Conservation (phyloP, 2,113 vertebrate species). For the Neoarius graeffei region DNA sequence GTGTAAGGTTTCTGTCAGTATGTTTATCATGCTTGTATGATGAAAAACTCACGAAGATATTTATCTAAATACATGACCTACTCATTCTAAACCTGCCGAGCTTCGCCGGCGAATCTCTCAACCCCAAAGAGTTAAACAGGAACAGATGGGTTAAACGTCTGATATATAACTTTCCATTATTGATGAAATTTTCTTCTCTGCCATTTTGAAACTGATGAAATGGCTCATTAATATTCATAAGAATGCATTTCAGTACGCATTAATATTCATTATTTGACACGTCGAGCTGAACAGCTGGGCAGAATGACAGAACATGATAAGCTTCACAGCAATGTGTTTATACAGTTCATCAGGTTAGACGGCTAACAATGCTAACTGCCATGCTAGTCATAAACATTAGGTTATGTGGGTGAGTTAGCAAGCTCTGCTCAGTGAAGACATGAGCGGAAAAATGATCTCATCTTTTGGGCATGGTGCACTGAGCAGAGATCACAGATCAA, state of each 20-base stretch:
- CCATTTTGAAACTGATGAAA: too few relatives aligned
- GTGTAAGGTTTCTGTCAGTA: too few relatives aligned
- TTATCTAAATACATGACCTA: too few relatives aligned
- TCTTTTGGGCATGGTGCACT: not conserved
- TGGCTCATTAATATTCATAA: not conserved
- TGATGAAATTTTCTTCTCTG: not conserved
- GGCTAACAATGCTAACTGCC: not conserved
- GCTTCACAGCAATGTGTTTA: not conserved
- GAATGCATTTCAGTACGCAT: not conserved
- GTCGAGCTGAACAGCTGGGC: not conserved
- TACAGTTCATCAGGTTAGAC: not conserved
- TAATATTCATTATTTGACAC: not conserved
- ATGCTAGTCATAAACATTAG: not conserved
- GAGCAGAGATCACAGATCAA: not conserved
- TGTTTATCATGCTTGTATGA: too few relatives aligned
- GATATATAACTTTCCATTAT: not conserved
- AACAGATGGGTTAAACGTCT: not conserved
- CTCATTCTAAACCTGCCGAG: too few relatives aligned
- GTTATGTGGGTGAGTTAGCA: too few relatives aligned
- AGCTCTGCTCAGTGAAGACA: not conserved
- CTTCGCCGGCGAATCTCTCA: too few relatives aligned
- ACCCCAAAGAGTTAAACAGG: too few relatives aligned
- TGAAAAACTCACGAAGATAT: too few relatives aligned
- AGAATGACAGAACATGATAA: not conserved
- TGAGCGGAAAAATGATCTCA: too few relatives aligned